Evolutionary conservation across 2,888 invertebrate genomes (phyloP).

Genomic region (Drosophila paranaensis): DNA sequence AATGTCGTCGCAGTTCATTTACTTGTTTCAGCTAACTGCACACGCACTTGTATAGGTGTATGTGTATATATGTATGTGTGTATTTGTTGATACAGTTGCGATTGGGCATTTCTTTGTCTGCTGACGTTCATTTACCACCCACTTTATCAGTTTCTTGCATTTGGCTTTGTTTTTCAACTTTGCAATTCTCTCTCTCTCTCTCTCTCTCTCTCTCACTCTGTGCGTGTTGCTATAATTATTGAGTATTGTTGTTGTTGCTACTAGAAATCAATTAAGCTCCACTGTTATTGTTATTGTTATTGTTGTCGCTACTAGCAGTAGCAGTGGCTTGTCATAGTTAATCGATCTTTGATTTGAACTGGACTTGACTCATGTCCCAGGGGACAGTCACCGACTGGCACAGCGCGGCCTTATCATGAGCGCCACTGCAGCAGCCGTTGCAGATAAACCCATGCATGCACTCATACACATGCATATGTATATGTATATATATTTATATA

Average conservation of each 20-base stretch:
- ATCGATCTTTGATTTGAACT: conserved; percentile 34
- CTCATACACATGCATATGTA: no score
- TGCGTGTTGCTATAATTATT: conserved; percentile 8
- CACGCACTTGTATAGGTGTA: conserved; percentile 14
- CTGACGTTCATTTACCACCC: conserved; percentile 27
- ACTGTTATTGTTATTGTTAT: not conserved
- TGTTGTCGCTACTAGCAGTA: not conserved
- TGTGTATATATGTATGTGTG: not conserved
- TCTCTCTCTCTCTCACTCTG: no score
- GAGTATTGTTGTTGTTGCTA: not conserved
- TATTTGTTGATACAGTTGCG: conserved; percentile 51
- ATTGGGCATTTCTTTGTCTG: conserved; percentile 37
- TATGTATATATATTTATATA: no score
- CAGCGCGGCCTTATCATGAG: conserved; percentile 47
- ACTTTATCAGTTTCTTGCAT: conserved; percentile 40
- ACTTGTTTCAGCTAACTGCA: conserved; percentile 42
- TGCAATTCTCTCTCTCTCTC: no score
- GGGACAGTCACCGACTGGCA: conserved; percentile 43
- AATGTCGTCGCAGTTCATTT: conserved; percentile 36
- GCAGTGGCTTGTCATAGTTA: conserved; percentile 9
- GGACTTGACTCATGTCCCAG: conserved; percentile 10
- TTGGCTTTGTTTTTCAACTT: conserved; percentile 32
- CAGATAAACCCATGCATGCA: conserved; percentile 36
- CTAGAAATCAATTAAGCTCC: no score
- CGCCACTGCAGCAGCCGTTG: not conserved